Conservation (phyloP, 2,113 vertebrate species). For the Pterophyllum scalare region DNA sequence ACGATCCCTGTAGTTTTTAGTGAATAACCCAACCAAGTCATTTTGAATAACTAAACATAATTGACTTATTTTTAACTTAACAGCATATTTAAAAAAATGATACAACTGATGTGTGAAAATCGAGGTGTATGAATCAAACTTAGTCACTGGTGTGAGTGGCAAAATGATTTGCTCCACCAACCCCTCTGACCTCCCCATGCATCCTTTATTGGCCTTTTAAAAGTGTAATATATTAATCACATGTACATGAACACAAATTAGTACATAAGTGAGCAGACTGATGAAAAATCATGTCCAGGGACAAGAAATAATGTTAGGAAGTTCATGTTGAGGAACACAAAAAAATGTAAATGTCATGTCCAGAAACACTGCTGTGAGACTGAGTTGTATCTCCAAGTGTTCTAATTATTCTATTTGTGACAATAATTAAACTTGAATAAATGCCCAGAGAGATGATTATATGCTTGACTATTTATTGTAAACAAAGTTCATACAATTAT, state of each 20-base stretch:
- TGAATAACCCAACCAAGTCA: not conserved
- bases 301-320: not conserved
- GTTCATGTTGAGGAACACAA: not conserved
- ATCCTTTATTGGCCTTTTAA: not conserved
- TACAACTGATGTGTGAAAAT: not conserved
- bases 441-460: slow-evolving; percentile 31
- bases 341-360: not conserved
- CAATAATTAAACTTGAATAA: slow-evolving; percentile 20
- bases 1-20: not conserved
- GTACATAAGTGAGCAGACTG: not conserved
- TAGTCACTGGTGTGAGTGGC: not conserved
- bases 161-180: not conserved
- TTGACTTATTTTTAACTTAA: not conserved
- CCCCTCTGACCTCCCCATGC: not conserved
- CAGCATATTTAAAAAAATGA: not conserved
- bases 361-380: not conserved
- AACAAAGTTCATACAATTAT: not conserved
- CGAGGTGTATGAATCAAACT: no score
- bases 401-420: slow-evolving; percentile 1
- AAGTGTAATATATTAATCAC: not conserved
- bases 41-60: not conserved
- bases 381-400: not conserved
- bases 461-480: slow-evolving; percentile 7
- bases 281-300: not conserved
- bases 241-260: not conserved